Percentiles rank a stretch among this genome's conserved stretches.
Conservation (phyloP, 2,113 vertebrate genomes). For the Cryptotis parvus region DNA sequence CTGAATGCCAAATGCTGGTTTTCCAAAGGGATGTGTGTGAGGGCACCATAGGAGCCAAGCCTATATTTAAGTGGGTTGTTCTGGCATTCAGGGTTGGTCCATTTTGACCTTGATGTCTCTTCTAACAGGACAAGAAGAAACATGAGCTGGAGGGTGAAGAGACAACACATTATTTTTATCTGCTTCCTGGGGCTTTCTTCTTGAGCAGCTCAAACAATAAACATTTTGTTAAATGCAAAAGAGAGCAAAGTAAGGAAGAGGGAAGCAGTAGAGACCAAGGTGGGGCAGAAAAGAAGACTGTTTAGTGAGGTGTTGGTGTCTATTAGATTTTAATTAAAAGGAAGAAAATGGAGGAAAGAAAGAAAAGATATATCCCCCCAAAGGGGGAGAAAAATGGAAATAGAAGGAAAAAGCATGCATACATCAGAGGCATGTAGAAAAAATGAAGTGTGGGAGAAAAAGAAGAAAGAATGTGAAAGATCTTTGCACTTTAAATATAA, state of each 20-base stretch:
- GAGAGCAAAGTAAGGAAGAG: background rate
- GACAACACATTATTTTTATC: background rate
- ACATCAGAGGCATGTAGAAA: background rate
- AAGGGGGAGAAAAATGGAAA: background rate
- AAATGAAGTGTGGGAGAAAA: too few species aligned
- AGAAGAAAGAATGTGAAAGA: slow-evolving; percentile 6
- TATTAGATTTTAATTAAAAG: slow-evolving; percentile 6
- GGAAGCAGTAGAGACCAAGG: background rate
- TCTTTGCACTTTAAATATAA: slow-evolving; percentile 75
- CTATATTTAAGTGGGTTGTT: background rate
- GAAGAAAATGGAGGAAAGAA: background rate
- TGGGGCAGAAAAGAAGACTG: background rate
- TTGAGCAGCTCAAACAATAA: slow-evolving; percentile 51
- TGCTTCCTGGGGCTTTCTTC: slow-evolving; percentile 17
- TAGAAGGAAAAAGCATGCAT: background rate
- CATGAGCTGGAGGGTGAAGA: slow-evolving; percentile 39
- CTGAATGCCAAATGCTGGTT: slow-evolving; percentile 41
- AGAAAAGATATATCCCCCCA: background rate
- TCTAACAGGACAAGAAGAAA: slow-evolving; percentile 44
- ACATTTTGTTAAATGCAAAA: slow-evolving; percentile 67
- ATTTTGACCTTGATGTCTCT: slow-evolving; percentile 59
- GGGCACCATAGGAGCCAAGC: slow-evolving; percentile 8
- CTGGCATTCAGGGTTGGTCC: background rate
- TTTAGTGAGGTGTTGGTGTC: background rate
- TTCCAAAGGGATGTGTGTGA: slow-evolving; percentile 35